Evolutionary conservation across 2,888 invertebrate species (phyloP).

Genomic region (Syritta pipiens): DNA sequence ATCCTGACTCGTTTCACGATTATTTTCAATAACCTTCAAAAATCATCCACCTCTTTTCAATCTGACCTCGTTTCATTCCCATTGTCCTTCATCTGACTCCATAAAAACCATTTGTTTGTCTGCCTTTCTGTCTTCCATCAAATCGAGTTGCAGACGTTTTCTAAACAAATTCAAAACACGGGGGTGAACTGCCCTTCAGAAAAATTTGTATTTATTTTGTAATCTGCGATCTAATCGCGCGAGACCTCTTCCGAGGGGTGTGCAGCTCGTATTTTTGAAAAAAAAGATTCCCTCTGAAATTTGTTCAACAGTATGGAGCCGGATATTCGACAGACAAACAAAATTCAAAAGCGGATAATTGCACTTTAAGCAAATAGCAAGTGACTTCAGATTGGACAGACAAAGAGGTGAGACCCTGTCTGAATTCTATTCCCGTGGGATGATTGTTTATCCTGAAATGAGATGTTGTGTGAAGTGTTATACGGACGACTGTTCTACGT

Average conservation of each 20-base stretch:
- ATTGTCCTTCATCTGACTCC: background rate
- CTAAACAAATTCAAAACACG: background rate
- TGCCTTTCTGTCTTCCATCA: conserved; percentile 16
- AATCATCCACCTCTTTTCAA: too few species aligned
- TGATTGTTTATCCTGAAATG: conserved; percentile 30
- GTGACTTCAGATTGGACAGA: conserved; percentile 34
- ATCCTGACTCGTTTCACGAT: too few species aligned
- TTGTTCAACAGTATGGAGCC: conserved; percentile 16
- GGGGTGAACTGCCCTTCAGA: conserved; percentile 23
- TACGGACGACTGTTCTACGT: background rate
- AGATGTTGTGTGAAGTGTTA: conserved; percentile 14
- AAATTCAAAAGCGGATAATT: conserved; percentile 62
- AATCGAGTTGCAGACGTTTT: background rate
- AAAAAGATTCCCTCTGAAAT: conserved; percentile 10
- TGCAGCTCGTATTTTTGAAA: conserved; percentile 3
- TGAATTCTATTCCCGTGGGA: conserved; percentile 52
- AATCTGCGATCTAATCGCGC: conserved; percentile 61
- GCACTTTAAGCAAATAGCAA: conserved; percentile 60
- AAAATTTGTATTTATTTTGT: conserved; percentile 57
- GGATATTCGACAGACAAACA: conserved; percentile 38
- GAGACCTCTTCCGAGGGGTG: conserved; percentile 36
- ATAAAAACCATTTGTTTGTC: background rate
- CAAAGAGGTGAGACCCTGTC: conserved; percentile 29
- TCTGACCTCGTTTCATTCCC: background rate
- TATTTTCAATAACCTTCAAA: too few species aligned